These are phyloP conservation scores for Castor canadensis DNA, from an alignment of 2,113 vertebrate species.

Conservation along the genomic window DNA sequence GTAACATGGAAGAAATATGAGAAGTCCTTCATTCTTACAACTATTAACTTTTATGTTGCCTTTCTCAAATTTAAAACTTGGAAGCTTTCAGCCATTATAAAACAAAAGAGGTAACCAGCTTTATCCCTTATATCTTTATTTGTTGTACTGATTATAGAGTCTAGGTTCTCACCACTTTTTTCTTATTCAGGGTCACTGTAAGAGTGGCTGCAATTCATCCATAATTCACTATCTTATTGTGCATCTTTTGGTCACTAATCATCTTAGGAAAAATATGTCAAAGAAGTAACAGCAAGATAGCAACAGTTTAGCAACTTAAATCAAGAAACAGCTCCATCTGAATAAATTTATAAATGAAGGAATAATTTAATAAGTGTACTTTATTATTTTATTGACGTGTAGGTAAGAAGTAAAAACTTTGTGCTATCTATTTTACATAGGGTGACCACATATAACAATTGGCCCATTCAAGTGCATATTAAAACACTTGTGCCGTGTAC, in stretches of 20 bases:
- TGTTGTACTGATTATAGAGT: background rate
- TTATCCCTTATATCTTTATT: background rate
- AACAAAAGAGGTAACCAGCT: background rate
- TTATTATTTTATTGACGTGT: background rate
- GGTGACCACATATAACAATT: background rate
- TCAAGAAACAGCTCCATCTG: background rate
- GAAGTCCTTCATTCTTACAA: background rate
- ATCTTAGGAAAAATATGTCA: background rate
- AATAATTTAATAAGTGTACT: background rate
- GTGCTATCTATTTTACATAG: background rate
- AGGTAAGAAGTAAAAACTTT: background rate
- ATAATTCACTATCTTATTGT: background rate
- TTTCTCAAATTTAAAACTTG: background rate
- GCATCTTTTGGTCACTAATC: background rate
- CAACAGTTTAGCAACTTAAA: background rate
- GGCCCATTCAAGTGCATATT: background rate
- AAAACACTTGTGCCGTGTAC: background rate
- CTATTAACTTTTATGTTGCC: background rate
- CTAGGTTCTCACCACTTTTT: background rate
- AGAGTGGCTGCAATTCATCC: background rate
- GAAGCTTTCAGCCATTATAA: background rate
- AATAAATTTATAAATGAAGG: conserved; percentile 18
- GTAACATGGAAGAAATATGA: background rate
- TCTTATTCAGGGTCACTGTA: background rate
- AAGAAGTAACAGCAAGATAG: background rate